Evolutionary conservation across 1,140 invertebrate species (phyloP).

Genomic region (Bradysia coprophila): DNA sequence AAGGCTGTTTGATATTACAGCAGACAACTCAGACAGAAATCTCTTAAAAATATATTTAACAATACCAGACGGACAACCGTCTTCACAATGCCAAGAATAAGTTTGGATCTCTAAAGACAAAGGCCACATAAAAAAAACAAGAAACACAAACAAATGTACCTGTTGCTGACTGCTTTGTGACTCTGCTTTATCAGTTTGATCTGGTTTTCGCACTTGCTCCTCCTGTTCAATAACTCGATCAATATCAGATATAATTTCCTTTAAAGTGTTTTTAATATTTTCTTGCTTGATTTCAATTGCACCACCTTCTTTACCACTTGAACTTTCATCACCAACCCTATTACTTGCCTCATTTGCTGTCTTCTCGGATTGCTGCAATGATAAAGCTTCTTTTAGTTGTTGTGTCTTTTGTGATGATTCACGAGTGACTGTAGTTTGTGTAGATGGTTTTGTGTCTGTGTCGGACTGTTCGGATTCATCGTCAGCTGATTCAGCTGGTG

Average conservation of each 20-base stretch:
- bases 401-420: background rate
- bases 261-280: constrained; percentile 32
- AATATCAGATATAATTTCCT: constrained; percentile 39
- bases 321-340: too few species aligned
- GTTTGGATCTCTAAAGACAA: too few species aligned
- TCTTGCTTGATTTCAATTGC: constrained; percentile 28
- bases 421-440: background rate
- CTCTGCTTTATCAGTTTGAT: too few species aligned
- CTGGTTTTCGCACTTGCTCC: too few species aligned
- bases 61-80: too few species aligned
- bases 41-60: too few species aligned
- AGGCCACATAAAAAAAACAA: too few species aligned
- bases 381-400: background rate
- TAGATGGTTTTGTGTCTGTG: background rate
- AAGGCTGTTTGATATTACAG: too few species aligned
- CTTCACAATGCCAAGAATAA: too few species aligned
- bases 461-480: background rate
- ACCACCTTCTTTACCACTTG: background rate
- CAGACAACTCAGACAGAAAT: too few species aligned
- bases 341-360: background rate
- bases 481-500: background rate
- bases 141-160: too few species aligned
- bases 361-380: background rate
- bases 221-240: constrained; percentile 27
- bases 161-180: too few species aligned